Base-by-base conservation (phyloP, 1,140 invertebrate genomes). In the Scaptomyza montana region DNA sequence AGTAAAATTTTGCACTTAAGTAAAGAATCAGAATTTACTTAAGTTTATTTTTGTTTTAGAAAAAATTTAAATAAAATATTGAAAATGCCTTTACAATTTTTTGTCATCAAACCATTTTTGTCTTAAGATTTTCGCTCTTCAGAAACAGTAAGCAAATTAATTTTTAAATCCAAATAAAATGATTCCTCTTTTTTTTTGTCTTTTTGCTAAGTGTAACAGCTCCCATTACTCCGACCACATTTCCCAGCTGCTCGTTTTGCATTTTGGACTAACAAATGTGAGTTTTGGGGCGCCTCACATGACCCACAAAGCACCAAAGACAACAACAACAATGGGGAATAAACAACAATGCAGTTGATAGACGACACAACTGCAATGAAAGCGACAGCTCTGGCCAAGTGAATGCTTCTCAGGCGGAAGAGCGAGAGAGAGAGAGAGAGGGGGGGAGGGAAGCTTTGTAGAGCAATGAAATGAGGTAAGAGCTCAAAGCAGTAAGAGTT, bases 281-380 rank as follows among this genome's bases (percentile, higher is more conserved):
- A 41, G 62, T 60, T 72, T 60, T 59, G 62, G 62, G 60, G 12
- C 65, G 53, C 60, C 54, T 30, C 45, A 43, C 43, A 57, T 69
- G 66, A 70, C 67, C 67, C 59, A 69, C 67, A 69, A 55, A 53
- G 65, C 55, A 5, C 7, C 36, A 67, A 51, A n/a, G 7, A 43
- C 33, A 45, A 28, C 53, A 49, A 63, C 49, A 65, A 7, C 25
- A 53, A 30, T 10, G n/a, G 30, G 65, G 60, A 36, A 36, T 73
- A n/a, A 5, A n/a, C 19, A 70, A 57, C 77, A 76, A 60, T 43
- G 50, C 68, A 82, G 50, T 80, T 80, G 80, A 85, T 77, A 70
- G 74, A 82, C 67, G 72, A 64, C 72, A 50, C 46, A 60, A 45
- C 54, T 69, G 80, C 80, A 84, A 50, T 81, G 75, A 65, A 67